A percentile compares a stretch with the other conserved stretches of the same genome.
Evolutionary conservation across 1,140 invertebrate species (phyloP).

Genomic region (Polypedilum vanderplanki): DNA sequence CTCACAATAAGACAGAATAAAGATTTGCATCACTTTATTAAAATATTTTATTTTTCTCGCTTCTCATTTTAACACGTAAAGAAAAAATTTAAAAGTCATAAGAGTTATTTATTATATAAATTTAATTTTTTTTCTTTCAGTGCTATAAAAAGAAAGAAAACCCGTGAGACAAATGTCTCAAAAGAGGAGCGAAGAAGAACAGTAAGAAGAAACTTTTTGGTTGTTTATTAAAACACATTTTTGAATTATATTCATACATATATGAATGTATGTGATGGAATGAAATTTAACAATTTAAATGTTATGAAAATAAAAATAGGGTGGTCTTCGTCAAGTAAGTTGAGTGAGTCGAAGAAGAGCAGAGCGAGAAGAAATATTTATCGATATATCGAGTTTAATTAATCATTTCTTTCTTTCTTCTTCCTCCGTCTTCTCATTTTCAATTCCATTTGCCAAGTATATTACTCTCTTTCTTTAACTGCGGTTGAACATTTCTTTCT

Average conservation of each 20-base stretch:
- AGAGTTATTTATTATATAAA: too few relatives aligned
- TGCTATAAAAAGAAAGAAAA: neutral
- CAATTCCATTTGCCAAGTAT: neutral
- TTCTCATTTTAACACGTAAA: neutral
- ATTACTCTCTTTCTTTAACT: neutral
- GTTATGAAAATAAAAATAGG: slow-evolving; percentile 7
- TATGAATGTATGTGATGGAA: neutral
- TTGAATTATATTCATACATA: neutral
- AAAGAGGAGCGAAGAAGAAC: neutral
- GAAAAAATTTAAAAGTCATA: neutral
- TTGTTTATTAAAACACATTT: slow-evolving; percentile 20
- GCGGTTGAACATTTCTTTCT: neutral
- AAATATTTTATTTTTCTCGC: neutral
- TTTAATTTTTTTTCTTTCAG: neutral
- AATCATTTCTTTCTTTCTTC: slow-evolving; percentile 25
- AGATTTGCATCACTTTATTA: slow-evolving; percentile 10
- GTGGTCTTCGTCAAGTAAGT: slow-evolving; percentile 7
- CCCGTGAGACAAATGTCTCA: slow-evolving; percentile 10
- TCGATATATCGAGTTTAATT: slow-evolving; percentile 27
- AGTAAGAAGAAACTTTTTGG: neutral
- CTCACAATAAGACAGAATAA: neutral
- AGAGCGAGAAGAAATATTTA: slow-evolving; percentile 17
- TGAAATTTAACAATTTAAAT: slow-evolving; percentile 20
- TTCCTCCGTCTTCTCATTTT: neutral
- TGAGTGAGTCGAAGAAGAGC: neutral